Evolutionary conservation across 2,797 vertebrate genomes (phyloP).

Genomic region (Poliocrania exsul): DNA sequence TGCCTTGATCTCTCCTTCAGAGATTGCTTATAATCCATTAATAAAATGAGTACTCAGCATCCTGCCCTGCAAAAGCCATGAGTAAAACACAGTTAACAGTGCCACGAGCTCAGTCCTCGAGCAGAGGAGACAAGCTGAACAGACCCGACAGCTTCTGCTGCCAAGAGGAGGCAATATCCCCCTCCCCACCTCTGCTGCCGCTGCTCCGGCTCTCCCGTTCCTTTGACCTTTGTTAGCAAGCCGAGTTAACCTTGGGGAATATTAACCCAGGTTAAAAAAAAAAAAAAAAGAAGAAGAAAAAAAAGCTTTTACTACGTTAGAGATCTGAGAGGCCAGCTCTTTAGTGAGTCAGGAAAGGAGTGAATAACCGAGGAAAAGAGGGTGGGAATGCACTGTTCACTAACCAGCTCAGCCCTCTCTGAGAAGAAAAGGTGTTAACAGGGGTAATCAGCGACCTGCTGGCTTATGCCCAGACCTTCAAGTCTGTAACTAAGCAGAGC

Average conservation of each 20-base stretch:
- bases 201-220: background rate
- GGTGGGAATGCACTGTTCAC: background rate
- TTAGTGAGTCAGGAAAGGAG: background rate
- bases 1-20: background rate
- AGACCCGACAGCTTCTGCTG: slow-evolving; percentile 20
- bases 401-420: background rate
- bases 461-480: background rate
- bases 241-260: slow-evolving; percentile 19
- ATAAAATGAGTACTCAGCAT: background rate
- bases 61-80: background rate
- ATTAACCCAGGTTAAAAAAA: background rate
- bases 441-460: slow-evolving; percentile 1
- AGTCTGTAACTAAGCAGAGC: background rate
- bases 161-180: slow-evolving; percentile 3
- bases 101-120: background rate
- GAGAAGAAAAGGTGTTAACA: slow-evolving; percentile 58
- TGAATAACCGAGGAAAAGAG: background rate
- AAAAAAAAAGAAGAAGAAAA: background rate
- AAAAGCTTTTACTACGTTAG: background rate
- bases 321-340: background rate
- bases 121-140: background rate
- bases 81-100: background rate
- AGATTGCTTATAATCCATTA: background rate
- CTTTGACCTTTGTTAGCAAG: slow-evolving; percentile 45
- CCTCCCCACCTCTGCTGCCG: background rate